Percentiles rank a stretch among this genome's conserved stretches.
Conservation (phyloP, 2,797 vertebrate species). For the Liparis tanakae region DNA sequence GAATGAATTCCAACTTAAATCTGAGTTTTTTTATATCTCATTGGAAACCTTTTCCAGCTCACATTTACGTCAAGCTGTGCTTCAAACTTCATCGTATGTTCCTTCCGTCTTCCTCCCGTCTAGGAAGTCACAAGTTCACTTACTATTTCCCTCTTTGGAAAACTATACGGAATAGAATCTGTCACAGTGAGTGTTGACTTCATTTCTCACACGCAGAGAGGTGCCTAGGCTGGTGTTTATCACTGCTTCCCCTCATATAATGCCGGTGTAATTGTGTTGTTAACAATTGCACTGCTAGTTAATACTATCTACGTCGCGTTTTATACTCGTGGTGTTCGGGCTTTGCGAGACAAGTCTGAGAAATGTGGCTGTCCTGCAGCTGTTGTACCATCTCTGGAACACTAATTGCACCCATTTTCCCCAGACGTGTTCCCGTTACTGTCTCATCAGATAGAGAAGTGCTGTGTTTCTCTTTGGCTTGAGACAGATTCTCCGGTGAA, state of each 20-base stretch:
- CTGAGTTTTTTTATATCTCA: neutral
- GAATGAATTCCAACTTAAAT: neutral
- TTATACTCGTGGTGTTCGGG: slow-evolving; percentile 43
- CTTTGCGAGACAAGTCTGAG: slow-evolving; percentile 55
- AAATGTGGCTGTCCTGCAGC: slow-evolving; percentile 54
- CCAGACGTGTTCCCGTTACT: slow-evolving; percentile 56
- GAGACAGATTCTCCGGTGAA: slow-evolving; percentile 55
- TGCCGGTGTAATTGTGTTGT: slow-evolving; percentile 32
- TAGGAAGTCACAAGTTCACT: slow-evolving; percentile 33
- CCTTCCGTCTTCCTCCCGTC: slow-evolving; percentile 39
- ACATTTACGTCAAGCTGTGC: slow-evolving; percentile 35
- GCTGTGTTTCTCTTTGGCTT: slow-evolving; percentile 47
- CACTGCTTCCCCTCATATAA: slow-evolving; percentile 42
- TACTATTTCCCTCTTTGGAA: slow-evolving; percentile 43
- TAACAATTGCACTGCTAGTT: slow-evolving; percentile 29
- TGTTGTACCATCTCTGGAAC: slow-evolving; percentile 50
- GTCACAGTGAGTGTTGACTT: slow-evolving; percentile 48
- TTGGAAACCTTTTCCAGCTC: slow-evolving; percentile 11
- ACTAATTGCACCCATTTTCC: slow-evolving; percentile 68
- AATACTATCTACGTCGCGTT: slow-evolving; percentile 38
- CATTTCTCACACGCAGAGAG: slow-evolving; percentile 44
- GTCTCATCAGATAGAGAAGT: slow-evolving; percentile 57
- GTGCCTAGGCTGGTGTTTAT: slow-evolving; percentile 43
- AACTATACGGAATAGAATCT: slow-evolving; percentile 54
- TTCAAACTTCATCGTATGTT: slow-evolving; percentile 47